These are phyloP conservation scores for Oryctolagus cuniculus DNA, from an alignment of 2,113 vertebrate genomes.

Conservation along the genomic window mOryCun1.1 NC_091433.1:63700501-63701000, in stretches of 20 bases:
- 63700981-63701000: not conserved
- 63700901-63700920: not conserved
- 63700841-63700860: not conserved
- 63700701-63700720: not conserved
- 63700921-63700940: not conserved
- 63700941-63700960: not conserved
- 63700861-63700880: not conserved
- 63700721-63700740: not conserved
- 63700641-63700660: not conserved
- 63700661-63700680: not conserved
- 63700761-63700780: not conserved
- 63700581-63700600: too few species aligned
- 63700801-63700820: not conserved
- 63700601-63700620: too few species aligned
- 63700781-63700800: not conserved
- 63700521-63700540: too few species aligned
- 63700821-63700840: not conserved
- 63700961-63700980: not conserved
- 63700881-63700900: rapidly evolving
- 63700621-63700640: too few species aligned
- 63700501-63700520: too few species aligned
- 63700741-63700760: not conserved
- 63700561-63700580: too few species aligned
- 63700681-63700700: not conserved
- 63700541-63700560: too few species aligned